phyloP scores from a whole-genome alignment of 1,140 invertebrate species.

The Idris sp. region DNA sequence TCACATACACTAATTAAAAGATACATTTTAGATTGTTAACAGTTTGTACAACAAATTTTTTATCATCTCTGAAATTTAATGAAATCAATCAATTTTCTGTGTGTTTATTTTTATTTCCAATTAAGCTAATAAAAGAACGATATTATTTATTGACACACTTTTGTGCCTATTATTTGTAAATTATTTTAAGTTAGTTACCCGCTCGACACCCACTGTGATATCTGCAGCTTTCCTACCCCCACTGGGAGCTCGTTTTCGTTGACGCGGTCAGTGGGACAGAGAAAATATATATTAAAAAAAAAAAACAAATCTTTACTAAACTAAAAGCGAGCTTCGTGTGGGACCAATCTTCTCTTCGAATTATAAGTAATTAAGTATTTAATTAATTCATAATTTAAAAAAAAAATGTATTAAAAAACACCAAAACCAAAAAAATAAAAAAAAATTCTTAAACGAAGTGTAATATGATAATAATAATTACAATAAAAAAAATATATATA shows the following conservation, averaged over 20 bases:
- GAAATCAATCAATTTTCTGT: too few species aligned
- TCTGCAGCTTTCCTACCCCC: slow-evolving; percentile 40
- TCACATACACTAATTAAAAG: too few species aligned
- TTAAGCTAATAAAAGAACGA: too few species aligned
- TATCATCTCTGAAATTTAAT: too few species aligned
- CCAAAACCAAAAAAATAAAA: slow-evolving; percentile 49
- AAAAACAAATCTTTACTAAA: too few species aligned
- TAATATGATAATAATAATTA: slow-evolving; percentile 49
- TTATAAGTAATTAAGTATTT: slow-evolving; percentile 9
- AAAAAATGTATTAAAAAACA: slow-evolving; percentile 59
- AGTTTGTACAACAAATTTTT: too few species aligned
- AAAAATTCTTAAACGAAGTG: slow-evolving; percentile 47
- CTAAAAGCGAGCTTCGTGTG: slow-evolving; percentile 14
- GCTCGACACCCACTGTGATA: slow-evolving; percentile 61
- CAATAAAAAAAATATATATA: slow-evolving; percentile 14
- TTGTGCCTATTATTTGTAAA: too few species aligned
- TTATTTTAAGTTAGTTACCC: slow-evolving; percentile 34
- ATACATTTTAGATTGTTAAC: too few species aligned
- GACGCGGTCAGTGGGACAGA: neutral
- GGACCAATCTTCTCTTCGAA: slow-evolving; percentile 32
- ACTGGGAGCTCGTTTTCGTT: slow-evolving; percentile 16
- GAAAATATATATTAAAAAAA: too few species aligned
- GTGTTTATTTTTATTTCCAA: too few species aligned
- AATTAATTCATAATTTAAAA: slow-evolving; percentile 1
- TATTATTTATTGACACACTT: too few species aligned